phyloP scores from a whole-genome alignment of 2,888 invertebrate genomes.

The Mesorhabditis spiculigera region DNA sequence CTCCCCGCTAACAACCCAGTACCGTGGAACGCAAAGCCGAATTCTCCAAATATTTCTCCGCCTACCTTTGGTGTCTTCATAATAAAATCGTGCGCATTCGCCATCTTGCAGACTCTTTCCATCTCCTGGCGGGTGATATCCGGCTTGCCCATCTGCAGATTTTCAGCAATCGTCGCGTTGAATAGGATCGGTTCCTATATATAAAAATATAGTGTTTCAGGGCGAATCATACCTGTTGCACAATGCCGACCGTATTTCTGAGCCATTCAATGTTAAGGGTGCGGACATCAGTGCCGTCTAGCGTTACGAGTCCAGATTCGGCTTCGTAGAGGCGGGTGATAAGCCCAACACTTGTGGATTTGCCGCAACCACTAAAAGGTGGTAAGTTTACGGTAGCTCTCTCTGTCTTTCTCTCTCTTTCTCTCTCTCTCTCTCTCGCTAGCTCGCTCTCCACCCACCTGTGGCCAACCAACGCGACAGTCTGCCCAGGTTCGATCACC shows the following conservation, averaged over 20 bases:
- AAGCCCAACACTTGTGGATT: slow-evolving; percentile 37
- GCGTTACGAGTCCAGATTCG: slow-evolving; percentile 31
- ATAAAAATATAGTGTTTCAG: neutral
- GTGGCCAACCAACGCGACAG: slow-evolving; percentile 42
- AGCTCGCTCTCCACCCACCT: slow-evolving; percentile 3
- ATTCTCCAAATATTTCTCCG: slow-evolving; percentile 1
- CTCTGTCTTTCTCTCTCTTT: neutral
- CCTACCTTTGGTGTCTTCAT: slow-evolving; percentile 36
- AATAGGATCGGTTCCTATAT: slow-evolving; percentile 44
- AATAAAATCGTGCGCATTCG: slow-evolving; percentile 53
- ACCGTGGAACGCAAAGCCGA: neutral
- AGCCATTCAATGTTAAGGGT: slow-evolving; percentile 42
- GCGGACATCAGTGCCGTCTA: slow-evolving; percentile 44
- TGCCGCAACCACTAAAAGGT: slow-evolving; percentile 34
- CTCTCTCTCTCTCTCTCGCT: neutral
- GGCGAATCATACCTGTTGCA: slow-evolving; percentile 27
- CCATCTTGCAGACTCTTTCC: slow-evolving; percentile 44
- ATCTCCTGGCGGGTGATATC: slow-evolving; percentile 36
- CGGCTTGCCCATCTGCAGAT: slow-evolving; percentile 37
- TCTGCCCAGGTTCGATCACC: slow-evolving; percentile 35
- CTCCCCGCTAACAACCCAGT: too few species aligned
- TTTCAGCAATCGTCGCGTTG: slow-evolving; percentile 42
- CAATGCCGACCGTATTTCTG: slow-evolving; percentile 44
- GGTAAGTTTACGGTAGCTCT: neutral
- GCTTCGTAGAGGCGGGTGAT: slow-evolving; percentile 36